Conservation (phyloP, 2,797 vertebrate species). For the Hirundo rustica region DNA sequence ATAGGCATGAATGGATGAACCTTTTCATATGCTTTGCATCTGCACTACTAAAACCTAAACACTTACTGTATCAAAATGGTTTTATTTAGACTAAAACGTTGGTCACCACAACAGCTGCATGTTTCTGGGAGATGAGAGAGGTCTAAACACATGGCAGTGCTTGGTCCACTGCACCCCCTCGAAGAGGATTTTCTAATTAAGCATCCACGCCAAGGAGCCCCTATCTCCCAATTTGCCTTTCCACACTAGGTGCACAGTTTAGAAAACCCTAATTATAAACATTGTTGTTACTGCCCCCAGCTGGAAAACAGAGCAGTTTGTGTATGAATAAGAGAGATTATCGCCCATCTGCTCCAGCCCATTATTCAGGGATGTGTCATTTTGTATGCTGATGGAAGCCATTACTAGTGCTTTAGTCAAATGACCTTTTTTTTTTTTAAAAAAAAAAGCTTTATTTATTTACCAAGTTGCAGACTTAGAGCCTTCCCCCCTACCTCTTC, state of each 20-base stretch:
- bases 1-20: not conserved
- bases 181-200: conserved; percentile 70
- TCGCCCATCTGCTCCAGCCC: conserved; percentile 75
- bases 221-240: conserved; percentile 63
- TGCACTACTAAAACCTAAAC: conserved; percentile 10
- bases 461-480: conserved; percentile 22
- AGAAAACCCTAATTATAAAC: conserved; percentile 68
- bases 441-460: conserved; percentile 34
- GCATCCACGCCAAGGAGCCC: conserved; percentile 25
- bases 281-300: conserved; percentile 79
- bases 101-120: conserved; percentile 14
- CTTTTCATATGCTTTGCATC: not conserved
- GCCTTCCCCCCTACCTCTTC: not conserved
- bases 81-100: conserved; percentile 28
- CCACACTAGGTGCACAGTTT: conserved; percentile 63
- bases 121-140: conserved; percentile 20
- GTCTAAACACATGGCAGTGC: not conserved
- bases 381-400: conserved; percentile 69
- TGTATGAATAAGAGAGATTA: conserved; percentile 73
- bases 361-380: conserved; percentile 73
- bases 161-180: not conserved
- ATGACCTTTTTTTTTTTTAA: not conserved
- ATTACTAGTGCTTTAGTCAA: conserved; percentile 62
- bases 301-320: conserved; percentile 77
- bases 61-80: not conserved